phyloP scores from a whole-genome alignment of 2,113 vertebrate genomes.

The Alosa alosa region DNA sequence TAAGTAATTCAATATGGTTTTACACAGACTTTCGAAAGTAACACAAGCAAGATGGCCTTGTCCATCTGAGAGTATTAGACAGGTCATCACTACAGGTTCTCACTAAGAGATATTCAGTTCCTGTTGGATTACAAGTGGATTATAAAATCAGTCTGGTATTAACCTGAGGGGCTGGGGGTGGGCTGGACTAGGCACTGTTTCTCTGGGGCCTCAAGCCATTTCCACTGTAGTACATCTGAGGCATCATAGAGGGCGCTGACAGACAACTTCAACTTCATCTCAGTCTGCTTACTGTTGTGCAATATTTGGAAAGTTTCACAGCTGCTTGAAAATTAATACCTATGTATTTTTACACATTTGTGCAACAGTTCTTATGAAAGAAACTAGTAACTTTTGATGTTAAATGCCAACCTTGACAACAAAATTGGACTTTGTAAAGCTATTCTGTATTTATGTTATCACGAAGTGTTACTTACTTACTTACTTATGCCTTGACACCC shows the following conservation, averaged over 20 bases:
- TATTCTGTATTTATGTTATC: background rate
- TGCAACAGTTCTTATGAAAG: too few species aligned
- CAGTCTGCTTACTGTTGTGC: background rate
- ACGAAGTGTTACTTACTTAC: background rate
- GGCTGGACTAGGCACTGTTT: background rate
- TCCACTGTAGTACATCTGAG: background rate
- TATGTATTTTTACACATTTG: background rate
- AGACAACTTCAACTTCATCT: conserved; percentile 18
- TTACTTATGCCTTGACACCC: background rate
- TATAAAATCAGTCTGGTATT: background rate
- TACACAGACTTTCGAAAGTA: background rate
- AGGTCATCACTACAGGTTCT: conserved; percentile 5
- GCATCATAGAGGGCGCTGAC: conserved; percentile 30
- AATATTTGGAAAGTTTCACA: background rate
- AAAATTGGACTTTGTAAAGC: background rate
- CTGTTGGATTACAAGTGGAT: background rate
- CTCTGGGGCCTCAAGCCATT: background rate
- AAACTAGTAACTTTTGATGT: background rate
- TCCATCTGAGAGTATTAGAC: conserved; percentile 1
- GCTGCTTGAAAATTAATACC: background rate
- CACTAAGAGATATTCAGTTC: background rate
- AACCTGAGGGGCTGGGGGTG: background rate
- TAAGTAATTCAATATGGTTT: background rate
- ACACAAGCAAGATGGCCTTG: background rate
- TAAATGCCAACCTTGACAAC: background rate